Conservation (phyloP, 53 echinoderm and acorn worm genomes). For the Temnopleurus reevesii region DNA sequence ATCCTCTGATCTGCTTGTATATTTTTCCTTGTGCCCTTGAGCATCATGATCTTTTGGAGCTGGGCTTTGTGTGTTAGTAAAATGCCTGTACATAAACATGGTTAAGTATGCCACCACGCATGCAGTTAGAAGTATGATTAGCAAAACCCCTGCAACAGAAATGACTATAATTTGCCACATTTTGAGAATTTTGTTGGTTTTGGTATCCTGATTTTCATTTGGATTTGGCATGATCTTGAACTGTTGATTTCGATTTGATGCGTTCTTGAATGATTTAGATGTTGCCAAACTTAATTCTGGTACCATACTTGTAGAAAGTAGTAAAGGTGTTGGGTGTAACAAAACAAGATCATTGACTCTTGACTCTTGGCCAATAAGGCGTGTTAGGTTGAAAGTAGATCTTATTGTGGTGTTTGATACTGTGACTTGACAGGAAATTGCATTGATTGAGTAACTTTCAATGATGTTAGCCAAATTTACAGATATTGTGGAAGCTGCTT, state of each 20-base stretch:
- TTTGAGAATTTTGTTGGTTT: too few species aligned
- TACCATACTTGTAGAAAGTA: neutral
- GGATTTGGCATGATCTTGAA: neutral
- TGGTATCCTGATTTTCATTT: neutral
- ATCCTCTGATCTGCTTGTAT: neutral
- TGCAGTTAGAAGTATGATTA: neutral
- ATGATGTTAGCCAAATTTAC: neutral
- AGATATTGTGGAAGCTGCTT: neutral
- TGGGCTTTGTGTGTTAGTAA: neutral
- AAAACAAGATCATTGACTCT: too few species aligned
- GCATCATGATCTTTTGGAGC: neutral
- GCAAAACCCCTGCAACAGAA: neutral
- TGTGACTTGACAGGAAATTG: neutral
- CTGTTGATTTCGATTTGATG: neutral
- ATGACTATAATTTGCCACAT: constrained; percentile 12
- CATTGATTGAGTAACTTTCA: neutral
- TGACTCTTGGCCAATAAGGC: neutral
- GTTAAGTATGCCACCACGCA: neutral
- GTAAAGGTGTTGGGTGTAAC: neutral
- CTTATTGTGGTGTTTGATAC: neutral
- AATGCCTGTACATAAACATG: neutral
- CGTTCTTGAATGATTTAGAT: neutral
- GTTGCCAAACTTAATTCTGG: neutral
- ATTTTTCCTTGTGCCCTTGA: neutral
- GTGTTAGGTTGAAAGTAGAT: neutral